phyloP scores from a whole-genome alignment of 1,140 invertebrate genomes.

The Trichoplusia ni region DNA sequence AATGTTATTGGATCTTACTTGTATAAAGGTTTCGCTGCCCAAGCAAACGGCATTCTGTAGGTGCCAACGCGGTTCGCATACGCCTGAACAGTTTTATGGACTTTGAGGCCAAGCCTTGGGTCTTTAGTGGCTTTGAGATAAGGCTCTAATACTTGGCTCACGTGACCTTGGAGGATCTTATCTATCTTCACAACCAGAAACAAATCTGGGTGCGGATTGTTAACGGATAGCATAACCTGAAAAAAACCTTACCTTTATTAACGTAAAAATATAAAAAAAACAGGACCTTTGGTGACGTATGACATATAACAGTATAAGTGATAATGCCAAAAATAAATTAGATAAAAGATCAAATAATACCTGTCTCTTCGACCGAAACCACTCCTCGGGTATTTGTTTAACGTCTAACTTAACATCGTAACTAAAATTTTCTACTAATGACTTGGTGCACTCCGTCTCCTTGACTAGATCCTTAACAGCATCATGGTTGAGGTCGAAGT shows the following conservation, averaged over 20 bases:
- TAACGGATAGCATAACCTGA: conserved; percentile 91
- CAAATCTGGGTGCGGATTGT: conserved; percentile 92
- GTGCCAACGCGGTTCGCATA: conserved; percentile 92
- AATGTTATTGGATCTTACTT: conserved; percentile 63
- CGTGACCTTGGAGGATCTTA: conserved; percentile 95
- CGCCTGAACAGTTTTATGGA: conserved; percentile 90
- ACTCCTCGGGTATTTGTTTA: conserved; percentile 76
- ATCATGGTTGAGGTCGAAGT: conserved; percentile 92
- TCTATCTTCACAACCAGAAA: conserved; percentile 95
- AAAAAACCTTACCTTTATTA: conserved; percentile 39
- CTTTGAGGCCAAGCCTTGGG: conserved; percentile 89
- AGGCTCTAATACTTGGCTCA: conserved; percentile 92
- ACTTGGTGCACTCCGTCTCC: conserved; percentile 70
- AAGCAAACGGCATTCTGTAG: conserved; percentile 98
- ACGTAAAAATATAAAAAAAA: background rate
- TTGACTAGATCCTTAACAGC: conserved; percentile 81
- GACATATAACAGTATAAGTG: background rate
- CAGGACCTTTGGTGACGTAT: background rate
- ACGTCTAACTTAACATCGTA: conserved; percentile 79
- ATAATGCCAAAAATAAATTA: background rate
- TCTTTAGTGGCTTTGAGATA: conserved; percentile 92
- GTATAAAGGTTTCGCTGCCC: conserved; percentile 94
- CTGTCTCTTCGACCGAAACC: conserved; percentile 78
- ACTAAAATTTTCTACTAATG: conserved; percentile 76
- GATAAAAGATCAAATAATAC: conserved; percentile 44